A percentile compares a stretch with the other conserved stretches of the same genome.
These are phyloP conservation scores for Liopterus haemorrhoidalis DNA, from an alignment of 2,888 invertebrate genomes.

Conservation along the genomic window DNA sequence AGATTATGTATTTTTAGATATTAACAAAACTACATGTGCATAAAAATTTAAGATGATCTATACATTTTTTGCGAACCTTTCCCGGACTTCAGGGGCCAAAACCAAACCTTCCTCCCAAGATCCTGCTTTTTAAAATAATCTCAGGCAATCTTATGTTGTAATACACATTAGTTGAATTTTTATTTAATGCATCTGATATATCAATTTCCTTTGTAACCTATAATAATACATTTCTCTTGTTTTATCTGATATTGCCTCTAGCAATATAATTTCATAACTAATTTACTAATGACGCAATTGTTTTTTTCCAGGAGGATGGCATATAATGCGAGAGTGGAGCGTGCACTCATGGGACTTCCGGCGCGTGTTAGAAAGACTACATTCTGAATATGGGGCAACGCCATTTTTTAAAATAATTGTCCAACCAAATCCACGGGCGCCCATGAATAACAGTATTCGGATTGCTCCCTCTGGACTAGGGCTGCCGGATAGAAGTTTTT, in stretches of 20 bases:
- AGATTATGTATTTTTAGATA: too few relatives aligned
- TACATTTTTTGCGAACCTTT: too few relatives aligned
- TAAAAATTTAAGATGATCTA: too few relatives aligned
- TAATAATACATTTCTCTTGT: slow-evolving; percentile 2
- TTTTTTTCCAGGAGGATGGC: slow-evolving; percentile 49
- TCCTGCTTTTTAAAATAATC: too few relatives aligned
- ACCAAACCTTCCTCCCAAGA: too few relatives aligned
- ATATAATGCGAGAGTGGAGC: slow-evolving; percentile 46
- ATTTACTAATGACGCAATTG: slow-evolving; percentile 12
- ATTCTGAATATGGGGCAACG: slow-evolving; percentile 47
- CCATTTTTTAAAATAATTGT: slow-evolving; percentile 52
- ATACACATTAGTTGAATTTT: too few relatives aligned
- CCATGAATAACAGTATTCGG: slow-evolving; percentile 47
- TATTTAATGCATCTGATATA: too few relatives aligned
- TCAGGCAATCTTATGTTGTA: too few relatives aligned
- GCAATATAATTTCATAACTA: slow-evolving; percentile 2
- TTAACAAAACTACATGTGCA: too few relatives aligned
- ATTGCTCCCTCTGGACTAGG: slow-evolving; percentile 52
- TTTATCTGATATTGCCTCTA: slow-evolving; percentile 3
- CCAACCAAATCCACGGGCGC: slow-evolving; percentile 47
- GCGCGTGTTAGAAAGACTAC: slow-evolving; percentile 43
- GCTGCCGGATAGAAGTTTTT: slow-evolving; percentile 50
- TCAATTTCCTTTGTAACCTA: not conserved
- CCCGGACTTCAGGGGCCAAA: too few relatives aligned
- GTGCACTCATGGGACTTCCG: slow-evolving; percentile 44